phyloP scores from a whole-genome alignment of 2,888 invertebrate genomes.

The Doris montereyensis region DNA sequence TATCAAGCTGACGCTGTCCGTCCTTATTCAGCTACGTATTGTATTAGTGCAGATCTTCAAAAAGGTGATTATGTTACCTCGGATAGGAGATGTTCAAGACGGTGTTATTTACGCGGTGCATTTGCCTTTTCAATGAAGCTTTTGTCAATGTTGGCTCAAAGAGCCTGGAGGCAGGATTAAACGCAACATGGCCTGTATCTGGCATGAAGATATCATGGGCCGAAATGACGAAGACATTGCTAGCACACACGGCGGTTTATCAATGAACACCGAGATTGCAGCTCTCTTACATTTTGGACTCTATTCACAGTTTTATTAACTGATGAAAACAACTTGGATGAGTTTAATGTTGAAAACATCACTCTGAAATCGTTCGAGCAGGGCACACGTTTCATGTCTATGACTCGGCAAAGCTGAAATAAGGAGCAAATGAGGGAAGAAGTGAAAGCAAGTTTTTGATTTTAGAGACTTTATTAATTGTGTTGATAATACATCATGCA shows the following conservation, averaged over 20 bases:
- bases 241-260: neutral
- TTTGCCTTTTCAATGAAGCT: conserved; percentile 13
- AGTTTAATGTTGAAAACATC: neutral
- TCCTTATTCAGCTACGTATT: neutral
- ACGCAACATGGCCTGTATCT: neutral
- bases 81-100: neutral
- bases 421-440: neutral
- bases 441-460: neutral
- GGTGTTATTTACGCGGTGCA: conserved; percentile 1
- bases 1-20: neutral
- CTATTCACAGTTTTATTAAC: neutral
- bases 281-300: neutral
- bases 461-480: neutral
- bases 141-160: conserved; percentile 2
- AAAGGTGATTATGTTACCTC: conserved; percentile 16
- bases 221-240: neutral
- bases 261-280: neutral
- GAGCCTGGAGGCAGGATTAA: neutral
- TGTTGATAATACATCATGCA: neutral
- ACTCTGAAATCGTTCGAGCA: neutral
- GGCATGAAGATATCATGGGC: neutral
- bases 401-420: neutral
- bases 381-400: neutral
- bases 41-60: conserved; percentile 14
- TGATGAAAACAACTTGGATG: neutral